Evolutionary conservation across 2,888 invertebrate genomes (phyloP), one percentile per base, ranked within the genome.

Genomic region (Tiliacea citrago): DNA sequence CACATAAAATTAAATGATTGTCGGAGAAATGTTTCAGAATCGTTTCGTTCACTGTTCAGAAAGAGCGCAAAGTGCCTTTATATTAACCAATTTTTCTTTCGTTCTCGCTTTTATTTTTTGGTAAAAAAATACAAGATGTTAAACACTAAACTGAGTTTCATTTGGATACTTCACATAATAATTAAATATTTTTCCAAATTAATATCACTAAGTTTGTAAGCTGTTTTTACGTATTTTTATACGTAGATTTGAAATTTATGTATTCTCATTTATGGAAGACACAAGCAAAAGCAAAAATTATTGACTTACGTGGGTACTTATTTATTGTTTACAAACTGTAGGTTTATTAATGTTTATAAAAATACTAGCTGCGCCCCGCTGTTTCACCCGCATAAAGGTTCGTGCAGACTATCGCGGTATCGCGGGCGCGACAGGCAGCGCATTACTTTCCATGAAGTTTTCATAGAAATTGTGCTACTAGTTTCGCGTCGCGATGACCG

Each of bases 241-340:
- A 47, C 0, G 1, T 13, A 42, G n/a, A 74, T 16, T 45, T 35
- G 35, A 45, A 29, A 7, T 12, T 35, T 24, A 16, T 55, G 39
- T 35, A 39, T 47, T 39, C 42, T 45, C 13, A 45, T 12, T n/a
- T 63, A 47, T 39, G 5, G 45, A 13, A 74, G 8, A 39, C 12
- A 24, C 57, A 57, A 61, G 21, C 0, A 63, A 68, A 51, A 29
- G 29, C 8, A 57, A 61, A 60, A 42, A 12, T 47, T 65, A 13
- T 47, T 51, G 35, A 35, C 45, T 51, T 10, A n/a, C 69, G 13
- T 70, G 49, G n/a, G 7, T 63, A 45, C 21, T 66, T 53, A 24
- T 67, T 62, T 45, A 51, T 75, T 81, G 24, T 66, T 60, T 65
- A 16, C 2, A 24, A 21, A 47, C n/a, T n/a, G 57, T 47, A 71